Conservation (phyloP, 2,888 invertebrate species). For the Drosophila recens region DNA sequence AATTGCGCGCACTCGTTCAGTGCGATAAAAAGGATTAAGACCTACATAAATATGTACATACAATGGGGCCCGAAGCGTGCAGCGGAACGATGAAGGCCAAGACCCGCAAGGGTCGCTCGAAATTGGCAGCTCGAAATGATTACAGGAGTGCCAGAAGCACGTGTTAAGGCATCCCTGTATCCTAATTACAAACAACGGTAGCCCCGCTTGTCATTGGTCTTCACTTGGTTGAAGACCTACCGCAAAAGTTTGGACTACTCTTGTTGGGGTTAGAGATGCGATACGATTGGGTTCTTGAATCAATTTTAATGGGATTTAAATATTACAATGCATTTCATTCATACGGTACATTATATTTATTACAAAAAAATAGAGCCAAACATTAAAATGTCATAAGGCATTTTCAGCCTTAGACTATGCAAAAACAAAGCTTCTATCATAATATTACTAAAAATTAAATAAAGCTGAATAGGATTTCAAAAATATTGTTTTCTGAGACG, state of each 20-base stretch:
- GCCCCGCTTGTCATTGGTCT: conserved; percentile 65
- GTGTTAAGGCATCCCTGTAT: conserved; percentile 59
- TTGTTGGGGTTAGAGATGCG: too few species aligned
- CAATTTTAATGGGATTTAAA: too few species aligned
- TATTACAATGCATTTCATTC: too few species aligned
- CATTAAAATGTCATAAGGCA: too few species aligned
- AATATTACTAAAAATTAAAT: too few species aligned
- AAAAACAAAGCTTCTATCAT: too few species aligned
- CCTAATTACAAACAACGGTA: conserved; percentile 69
- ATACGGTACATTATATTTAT: too few species aligned
- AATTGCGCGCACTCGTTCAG: conserved; percentile 59
- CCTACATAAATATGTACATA: conserved; percentile 48
- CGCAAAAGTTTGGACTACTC: conserved; percentile 20
- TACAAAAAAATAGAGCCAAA: too few species aligned
- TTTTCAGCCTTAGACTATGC: too few species aligned
- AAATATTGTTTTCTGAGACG: too few species aligned
- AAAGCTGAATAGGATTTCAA: too few species aligned
- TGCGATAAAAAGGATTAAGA: conserved; percentile 82
- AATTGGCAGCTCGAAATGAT: conserved; percentile 73
- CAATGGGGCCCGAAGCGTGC: conserved; percentile 6
- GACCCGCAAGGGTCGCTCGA: conserved; percentile 42
- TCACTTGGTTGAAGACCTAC: conserved; percentile 51
- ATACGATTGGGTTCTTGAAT: neutral
- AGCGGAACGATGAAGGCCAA: conserved; percentile 43
- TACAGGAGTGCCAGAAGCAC: conserved; percentile 68